These are phyloP conservation scores for Leucozona laternaria DNA, from an alignment of 2,888 invertebrate species.

Conservation along the genomic window DNA sequence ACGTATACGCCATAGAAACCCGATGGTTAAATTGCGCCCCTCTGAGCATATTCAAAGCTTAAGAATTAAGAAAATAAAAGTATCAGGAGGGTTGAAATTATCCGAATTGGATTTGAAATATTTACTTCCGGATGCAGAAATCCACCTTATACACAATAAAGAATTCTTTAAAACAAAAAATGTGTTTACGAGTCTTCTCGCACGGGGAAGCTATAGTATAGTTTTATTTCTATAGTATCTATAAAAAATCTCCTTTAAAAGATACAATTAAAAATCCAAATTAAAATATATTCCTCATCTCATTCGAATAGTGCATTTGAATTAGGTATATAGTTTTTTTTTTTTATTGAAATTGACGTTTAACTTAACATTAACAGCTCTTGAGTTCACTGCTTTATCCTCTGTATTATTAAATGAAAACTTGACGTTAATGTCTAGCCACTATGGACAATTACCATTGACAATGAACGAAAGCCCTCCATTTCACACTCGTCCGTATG, in stretches of 20 bases:
- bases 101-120: too few relatives aligned
- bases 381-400: not conserved
- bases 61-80: too few relatives aligned
- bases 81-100: too few relatives aligned
- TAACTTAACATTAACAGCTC: not conserved
- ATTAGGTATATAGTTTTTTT: not conserved
- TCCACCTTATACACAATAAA: too few relatives aligned
- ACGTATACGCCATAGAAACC: constrained; percentile 16
- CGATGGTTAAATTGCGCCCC: not conserved
- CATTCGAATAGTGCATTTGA: not conserved
- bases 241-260: too few relatives aligned
- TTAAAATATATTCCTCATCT: not conserved
- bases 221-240: too few relatives aligned
- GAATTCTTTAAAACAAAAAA: too few relatives aligned
- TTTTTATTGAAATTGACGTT: not conserved
- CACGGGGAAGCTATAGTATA: too few relatives aligned
- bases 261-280: not conserved
- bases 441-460: constrained; percentile 37
- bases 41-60: too few relatives aligned
- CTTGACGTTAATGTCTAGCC: constrained; percentile 31
- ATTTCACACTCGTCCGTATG: not conserved
- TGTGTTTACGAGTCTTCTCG: too few relatives aligned
- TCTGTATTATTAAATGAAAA: constrained; percentile 9
- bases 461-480: constrained; percentile 20
- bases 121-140: too few relatives aligned